These are phyloP conservation scores for Cremastobaeus sp. DNA, from an alignment of 2,888 invertebrate genomes.

Conservation along the genomic window DNA sequence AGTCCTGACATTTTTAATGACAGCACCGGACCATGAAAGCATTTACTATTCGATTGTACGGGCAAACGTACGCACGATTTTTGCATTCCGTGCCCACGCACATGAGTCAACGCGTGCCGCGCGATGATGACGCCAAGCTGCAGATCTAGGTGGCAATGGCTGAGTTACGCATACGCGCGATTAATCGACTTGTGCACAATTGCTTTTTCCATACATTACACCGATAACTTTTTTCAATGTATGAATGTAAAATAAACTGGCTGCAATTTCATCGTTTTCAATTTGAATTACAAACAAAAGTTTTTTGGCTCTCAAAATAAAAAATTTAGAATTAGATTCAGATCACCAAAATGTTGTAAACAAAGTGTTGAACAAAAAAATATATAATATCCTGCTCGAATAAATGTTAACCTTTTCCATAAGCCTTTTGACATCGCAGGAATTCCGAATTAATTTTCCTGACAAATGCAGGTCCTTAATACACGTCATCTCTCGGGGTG, in stretches of 20 bases:
- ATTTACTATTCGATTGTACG: conserved; percentile 48
- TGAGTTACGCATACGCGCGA: conserved; percentile 62
- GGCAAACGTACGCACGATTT: conserved; percentile 60
- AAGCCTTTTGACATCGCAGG: too few species aligned
- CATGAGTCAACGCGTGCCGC: conserved; percentile 73
- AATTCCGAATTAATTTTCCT: too few species aligned
- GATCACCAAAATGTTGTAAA: too few species aligned
- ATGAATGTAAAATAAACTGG: conserved; percentile 15
- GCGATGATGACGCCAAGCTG: conserved; percentile 63
- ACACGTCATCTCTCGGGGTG: background rate
- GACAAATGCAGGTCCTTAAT: too few species aligned
- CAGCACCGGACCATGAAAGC: conserved; percentile 36
- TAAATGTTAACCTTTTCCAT: too few species aligned
- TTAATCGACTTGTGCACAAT: conserved; percentile 58
- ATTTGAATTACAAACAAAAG: too few species aligned
- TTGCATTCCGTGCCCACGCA: conserved; percentile 73
- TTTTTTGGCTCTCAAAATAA: too few species aligned
- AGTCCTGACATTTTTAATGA: conserved; percentile 52
- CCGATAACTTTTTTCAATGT: conserved; percentile 17
- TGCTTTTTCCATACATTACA: conserved; percentile 56
- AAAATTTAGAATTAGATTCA: too few species aligned
- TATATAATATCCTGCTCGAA: too few species aligned
- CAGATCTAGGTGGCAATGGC: conserved; percentile 57
- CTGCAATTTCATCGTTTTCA: too few species aligned
- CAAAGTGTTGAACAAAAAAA: too few species aligned